Conservation (phyloP, 2,113 vertebrate species). For the Ranitomeya imitator region DNA sequence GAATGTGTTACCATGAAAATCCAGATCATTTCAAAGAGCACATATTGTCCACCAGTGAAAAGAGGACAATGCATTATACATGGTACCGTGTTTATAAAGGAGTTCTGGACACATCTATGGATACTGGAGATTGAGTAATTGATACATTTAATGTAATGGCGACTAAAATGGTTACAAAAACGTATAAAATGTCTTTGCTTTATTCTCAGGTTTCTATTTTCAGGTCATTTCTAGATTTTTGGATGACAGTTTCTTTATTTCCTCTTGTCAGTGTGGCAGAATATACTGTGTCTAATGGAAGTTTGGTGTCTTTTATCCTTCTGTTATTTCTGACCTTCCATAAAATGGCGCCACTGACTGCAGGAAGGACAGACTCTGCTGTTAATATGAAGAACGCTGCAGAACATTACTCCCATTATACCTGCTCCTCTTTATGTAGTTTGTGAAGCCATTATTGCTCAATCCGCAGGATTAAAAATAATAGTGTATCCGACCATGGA, state of each 20-base stretch:
- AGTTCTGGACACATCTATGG: too few species aligned
- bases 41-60: too few species aligned
- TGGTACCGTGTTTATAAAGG: too few species aligned
- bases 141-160: too few species aligned
- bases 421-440: conserved; percentile 13
- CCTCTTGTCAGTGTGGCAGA: background rate
- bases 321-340: background rate
- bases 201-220: background rate
- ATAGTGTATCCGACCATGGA: conserved; percentile 13
- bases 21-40: too few species aligned
- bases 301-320: background rate
- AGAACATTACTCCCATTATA: background rate
- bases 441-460: conserved; percentile 4
- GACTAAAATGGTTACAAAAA: too few species aligned
- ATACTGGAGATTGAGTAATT: too few species aligned
- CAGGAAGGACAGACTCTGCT: background rate
- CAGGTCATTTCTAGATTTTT: background rate
- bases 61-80: too few species aligned
- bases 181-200: too few species aligned
- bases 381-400: conserved; percentile 15
- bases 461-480: conserved; percentile 37
- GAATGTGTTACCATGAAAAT: too few species aligned
- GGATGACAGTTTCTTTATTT: background rate
- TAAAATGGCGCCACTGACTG: background rate
- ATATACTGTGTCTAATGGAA: background rate